Percentiles rank a stretch among this genome's conserved stretches.
Conservation (phyloP, 2,797 vertebrate genomes). For the Coccyzus lansbergi region DNA sequence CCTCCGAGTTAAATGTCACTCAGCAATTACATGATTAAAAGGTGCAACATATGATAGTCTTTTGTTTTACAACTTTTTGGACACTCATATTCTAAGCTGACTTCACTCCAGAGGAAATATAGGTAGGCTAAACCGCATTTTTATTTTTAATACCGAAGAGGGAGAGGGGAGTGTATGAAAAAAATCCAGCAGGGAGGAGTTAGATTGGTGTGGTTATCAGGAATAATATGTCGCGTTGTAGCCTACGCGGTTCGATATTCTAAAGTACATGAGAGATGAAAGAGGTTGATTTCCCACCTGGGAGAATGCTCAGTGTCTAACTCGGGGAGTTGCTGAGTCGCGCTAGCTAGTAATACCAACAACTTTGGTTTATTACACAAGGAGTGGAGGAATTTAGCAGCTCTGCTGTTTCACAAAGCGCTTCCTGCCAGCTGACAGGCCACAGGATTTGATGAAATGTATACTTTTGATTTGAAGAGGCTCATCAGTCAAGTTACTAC, state of each 20-base stretch:
- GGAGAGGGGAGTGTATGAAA: neutral
- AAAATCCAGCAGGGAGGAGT: neutral
- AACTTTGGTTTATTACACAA: neutral
- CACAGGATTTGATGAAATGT: neutral
- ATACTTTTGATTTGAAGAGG: neutral
- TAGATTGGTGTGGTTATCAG: neutral
- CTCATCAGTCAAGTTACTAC: neutral
- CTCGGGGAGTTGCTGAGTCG: neutral
- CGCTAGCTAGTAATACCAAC: neutral
- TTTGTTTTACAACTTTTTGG: slow-evolving; percentile 67
- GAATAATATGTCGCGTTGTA: neutral
- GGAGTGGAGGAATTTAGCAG: neutral
- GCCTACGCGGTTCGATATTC: neutral
- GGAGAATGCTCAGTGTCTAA: neutral
- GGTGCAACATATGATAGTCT: slow-evolving; percentile 56
- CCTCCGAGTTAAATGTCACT: slow-evolving; percentile 71
- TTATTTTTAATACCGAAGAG: neutral
- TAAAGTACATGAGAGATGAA: neutral
- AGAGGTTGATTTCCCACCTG: neutral
- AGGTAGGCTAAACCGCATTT: neutral
- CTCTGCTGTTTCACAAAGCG: neutral
- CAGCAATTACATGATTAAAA: slow-evolving; percentile 82
- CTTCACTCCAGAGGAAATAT: neutral
- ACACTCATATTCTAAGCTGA: slow-evolving; percentile 51
- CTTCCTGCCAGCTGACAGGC: neutral